Percentiles rank a stretch among this genome's conserved stretches.
Evolutionary conservation across 2,113 vertebrate species (phyloP).

Genomic region (Entelurus aequoreus): DNA sequence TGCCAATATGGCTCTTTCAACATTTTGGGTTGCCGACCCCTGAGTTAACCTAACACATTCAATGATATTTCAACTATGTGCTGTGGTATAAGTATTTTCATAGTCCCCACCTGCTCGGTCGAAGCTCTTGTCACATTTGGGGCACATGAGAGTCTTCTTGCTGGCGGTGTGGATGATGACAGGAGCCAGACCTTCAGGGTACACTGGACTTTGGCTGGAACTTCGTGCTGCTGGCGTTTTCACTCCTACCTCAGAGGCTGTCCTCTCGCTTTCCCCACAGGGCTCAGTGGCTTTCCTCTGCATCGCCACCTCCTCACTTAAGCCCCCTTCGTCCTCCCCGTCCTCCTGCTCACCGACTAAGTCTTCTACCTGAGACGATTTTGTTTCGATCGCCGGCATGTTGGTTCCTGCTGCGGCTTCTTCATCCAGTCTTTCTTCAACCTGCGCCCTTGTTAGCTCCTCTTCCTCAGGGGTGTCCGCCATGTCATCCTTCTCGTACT

Average conservation of each 20-base stretch:
- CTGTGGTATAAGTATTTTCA: too few relatives aligned
- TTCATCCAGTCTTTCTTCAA: conserved; percentile 15
- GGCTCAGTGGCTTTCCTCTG: conserved; percentile 34
- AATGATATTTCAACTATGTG: too few relatives aligned
- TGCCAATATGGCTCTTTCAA: too few relatives aligned
- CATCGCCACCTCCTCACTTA: conserved; percentile 26
- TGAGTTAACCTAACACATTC: too few relatives aligned
- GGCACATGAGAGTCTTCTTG: conserved; percentile 89
- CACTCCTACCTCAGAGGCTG: conserved; percentile 56
- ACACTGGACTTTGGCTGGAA: conserved; percentile 48
- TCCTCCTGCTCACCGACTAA: conserved; percentile 63
- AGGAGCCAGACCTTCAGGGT: conserved; percentile 83
- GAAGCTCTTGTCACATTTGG: conserved; percentile 94
- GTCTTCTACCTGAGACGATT: conserved; percentile 58
- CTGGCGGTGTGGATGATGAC: conserved; percentile 80
- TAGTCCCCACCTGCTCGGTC: conserved; percentile 87
- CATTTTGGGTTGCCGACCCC: too few relatives aligned
- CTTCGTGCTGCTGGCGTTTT: conserved; percentile 45
- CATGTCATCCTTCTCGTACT: conserved; percentile 72
- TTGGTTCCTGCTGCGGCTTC: conserved; percentile 6
- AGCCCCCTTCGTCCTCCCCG: conserved; percentile 47
- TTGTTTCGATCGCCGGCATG: conserved; percentile 38
- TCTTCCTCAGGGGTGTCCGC: conserved; percentile 34
- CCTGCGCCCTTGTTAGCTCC: conserved; percentile 1
- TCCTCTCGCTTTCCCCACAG: conserved; percentile 56